Conservation (phyloP, 35 echinoderm and acorn worm species). For the Holothuria glaberrima region DNA sequence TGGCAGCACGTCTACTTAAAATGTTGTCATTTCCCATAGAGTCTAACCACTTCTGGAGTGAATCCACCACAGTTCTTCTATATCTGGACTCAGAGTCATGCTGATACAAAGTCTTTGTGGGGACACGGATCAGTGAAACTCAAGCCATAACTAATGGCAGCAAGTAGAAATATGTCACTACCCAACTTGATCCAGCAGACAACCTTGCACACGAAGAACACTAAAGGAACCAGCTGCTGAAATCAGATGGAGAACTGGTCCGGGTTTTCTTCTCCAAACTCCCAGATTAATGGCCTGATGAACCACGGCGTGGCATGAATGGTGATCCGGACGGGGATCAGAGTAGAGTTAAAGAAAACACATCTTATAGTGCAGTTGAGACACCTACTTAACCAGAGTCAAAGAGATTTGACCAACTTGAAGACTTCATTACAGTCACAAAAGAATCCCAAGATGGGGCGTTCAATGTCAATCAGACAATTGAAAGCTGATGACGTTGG, state of each 20-base stretch:
- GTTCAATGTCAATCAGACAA: not conserved
- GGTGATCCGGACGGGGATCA: not conserved
- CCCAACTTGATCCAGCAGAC: slow-evolving; percentile 36
- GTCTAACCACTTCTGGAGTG: slow-evolving; percentile 27
- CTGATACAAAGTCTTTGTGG: slow-evolving; percentile 11
- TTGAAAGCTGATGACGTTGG: not conserved
- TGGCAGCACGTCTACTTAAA: not conserved
- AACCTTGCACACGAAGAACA: not conserved
- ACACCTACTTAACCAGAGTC: not conserved
- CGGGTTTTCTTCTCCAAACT: not conserved
- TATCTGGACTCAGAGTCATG: not conserved
- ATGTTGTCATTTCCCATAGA: not conserved
- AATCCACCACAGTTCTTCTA: slow-evolving; percentile 9
- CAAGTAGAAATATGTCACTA: slow-evolving; percentile 21
- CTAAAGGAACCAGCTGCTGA: not conserved
- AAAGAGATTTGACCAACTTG: not conserved
- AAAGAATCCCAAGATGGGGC: not conserved
- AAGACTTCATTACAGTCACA: slow-evolving; percentile 9
- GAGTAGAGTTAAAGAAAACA: not conserved
- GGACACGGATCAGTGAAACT: slow-evolving; percentile 1
- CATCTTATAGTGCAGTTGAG: not conserved
- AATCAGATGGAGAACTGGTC: slow-evolving; percentile 37
- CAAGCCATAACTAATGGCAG: not conserved
- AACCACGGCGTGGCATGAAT: not conserved
- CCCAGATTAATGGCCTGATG: not conserved